phyloP scores from a whole-genome alignment of 2,797 vertebrate species.

The Platyrinchus mystaceus region DNA sequence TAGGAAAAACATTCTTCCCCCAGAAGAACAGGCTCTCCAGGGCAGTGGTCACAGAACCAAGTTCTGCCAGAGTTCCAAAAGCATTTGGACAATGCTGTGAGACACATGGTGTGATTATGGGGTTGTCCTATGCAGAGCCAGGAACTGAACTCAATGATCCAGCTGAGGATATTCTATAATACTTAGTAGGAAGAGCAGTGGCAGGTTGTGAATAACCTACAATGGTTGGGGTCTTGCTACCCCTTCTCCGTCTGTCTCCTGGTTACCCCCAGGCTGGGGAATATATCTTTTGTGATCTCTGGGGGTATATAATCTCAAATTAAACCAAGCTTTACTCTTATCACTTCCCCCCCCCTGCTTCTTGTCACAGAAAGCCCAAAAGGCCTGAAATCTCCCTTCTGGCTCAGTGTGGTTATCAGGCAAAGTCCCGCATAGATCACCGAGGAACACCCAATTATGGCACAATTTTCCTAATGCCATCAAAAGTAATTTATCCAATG shows the following conservation, averaged over 20 bases:
- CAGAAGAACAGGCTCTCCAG: neutral
- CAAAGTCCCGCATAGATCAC: neutral
- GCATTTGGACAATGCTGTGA: neutral
- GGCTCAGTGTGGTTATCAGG: neutral
- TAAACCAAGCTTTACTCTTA: neutral
- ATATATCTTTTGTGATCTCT: neutral
- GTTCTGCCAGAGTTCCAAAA: neutral
- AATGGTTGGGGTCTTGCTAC: accelerated
- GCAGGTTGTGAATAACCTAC: neutral
- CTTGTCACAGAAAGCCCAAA: accelerated
- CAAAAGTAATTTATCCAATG: neutral
- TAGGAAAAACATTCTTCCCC: neutral
- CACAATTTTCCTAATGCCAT: neutral
- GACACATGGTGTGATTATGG: neutral
- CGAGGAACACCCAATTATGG: neutral
- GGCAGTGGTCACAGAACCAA: accelerated
- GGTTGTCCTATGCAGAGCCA: neutral
- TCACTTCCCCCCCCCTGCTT: no score
- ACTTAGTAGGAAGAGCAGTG: neutral
- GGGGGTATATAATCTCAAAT: accelerated
- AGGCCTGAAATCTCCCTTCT: neutral
- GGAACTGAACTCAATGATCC: neutral
- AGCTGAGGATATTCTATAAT: neutral
- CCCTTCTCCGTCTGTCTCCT: neutral
- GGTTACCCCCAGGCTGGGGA: neutral